Evolutionary conservation across 2,888 invertebrate species (phyloP).

Genomic region (Acleris cristana): DNA sequence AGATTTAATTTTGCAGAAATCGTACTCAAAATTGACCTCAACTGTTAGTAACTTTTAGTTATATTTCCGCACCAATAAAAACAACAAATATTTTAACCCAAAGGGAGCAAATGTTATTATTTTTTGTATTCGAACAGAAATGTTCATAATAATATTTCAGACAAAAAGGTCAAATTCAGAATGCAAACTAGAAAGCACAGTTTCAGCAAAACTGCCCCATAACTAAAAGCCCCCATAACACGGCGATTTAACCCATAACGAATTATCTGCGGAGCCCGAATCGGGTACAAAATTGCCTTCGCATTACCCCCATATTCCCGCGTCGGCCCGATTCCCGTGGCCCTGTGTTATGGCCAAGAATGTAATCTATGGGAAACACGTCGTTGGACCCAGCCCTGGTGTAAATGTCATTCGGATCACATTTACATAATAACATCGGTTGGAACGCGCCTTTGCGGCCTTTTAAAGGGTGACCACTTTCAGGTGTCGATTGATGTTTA

Average conservation of each 20-base stretch:
- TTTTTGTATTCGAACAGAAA: too few relatives aligned
- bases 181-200: neutral
- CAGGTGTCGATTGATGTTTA: too few relatives aligned
- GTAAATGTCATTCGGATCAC: slow-evolving; percentile 2
- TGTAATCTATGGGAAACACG: slow-evolving; percentile 18
- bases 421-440: neutral
- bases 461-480: neutral
- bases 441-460: neutral
- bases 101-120: too few relatives aligned
- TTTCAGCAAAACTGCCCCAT: neutral
- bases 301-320: slow-evolving; percentile 8
- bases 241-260: neutral
- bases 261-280: slow-evolving; percentile 1
- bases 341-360: slow-evolving; percentile 11
- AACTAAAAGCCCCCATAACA: neutral
- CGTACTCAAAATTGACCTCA: too few relatives aligned
- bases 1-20: too few relatives aligned
- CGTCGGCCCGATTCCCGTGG: slow-evolving; percentile 3
- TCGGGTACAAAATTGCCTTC: slow-evolving; percentile 10
- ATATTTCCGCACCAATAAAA: too few relatives aligned
- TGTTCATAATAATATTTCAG: too few relatives aligned
- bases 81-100: too few relatives aligned
- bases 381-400: neutral
- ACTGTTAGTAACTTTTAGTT: too few relatives aligned
- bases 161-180: neutral